Evolutionary conservation across 1,140 invertebrate species (phyloP), one percentile per base, ranked within the genome.

Genomic region (Sitobion miscanthi): DNA sequence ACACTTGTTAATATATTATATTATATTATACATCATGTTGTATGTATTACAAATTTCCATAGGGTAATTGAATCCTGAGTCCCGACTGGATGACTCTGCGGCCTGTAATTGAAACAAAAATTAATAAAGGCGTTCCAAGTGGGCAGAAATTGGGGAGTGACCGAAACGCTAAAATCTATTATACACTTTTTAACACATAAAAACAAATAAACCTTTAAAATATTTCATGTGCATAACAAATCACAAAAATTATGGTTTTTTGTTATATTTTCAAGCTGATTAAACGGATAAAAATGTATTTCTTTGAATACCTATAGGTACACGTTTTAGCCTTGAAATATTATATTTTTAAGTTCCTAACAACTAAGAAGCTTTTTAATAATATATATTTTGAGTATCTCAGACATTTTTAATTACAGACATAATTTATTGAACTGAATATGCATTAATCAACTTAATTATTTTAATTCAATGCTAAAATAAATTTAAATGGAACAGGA

Each of bases 21-120:
- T 92, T 25, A 86, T 85, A 86, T n/a, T 86, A 85, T n/a, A 42
- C 62, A 17, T n/a, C 62, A n/a, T n/a, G 52, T 21, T 83, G 30
- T 86, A n/a, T 57, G 20, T 57, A 93, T 77, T 77, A 52, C 49
- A 45, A 93, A 93, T 93, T 93, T 93, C 91, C 91, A 93, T 93
- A 93, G 82, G n/a, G 21, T 93, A 93, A 93, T 93, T 93, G 91
- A 93, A 93, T 93, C 45, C 25, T 93, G 91, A 62, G 85, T 57
- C 45, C 25, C n/a, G 35, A 93, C 82, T 83, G 49, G 49, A 54
- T 57, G 49, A 86, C 91, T 85, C 14, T 6, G 35, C 35, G 82
- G 82, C 14, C 77, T 86, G 49, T 93, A 93, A 93, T 93, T 93
- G 82, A 93, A 93, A 93, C 35, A 86, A 93, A 93, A 85, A 93